Evolutionary conservation across 2,888 invertebrate genomes (phyloP).

Genomic region (Hylaea fasciaria): DNA sequence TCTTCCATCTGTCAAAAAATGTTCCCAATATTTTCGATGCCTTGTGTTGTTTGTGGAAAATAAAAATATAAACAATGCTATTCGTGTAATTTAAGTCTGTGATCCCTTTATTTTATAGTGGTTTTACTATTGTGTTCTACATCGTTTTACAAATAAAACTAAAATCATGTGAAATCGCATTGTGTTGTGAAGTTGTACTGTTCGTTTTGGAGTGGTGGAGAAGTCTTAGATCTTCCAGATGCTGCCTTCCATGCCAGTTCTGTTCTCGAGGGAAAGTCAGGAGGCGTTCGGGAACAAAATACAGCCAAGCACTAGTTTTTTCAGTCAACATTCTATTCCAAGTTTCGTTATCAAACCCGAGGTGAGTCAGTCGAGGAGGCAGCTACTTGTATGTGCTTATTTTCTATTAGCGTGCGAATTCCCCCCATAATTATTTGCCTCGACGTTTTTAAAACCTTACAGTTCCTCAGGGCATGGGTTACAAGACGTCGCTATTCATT

Average conservation of each 20-base stretch:
- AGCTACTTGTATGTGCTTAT: conserved; percentile 10
- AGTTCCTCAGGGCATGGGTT: neutral
- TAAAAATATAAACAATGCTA: conserved; percentile 61
- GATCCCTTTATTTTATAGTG: conserved; percentile 53
- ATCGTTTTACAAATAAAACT: conserved; percentile 48
- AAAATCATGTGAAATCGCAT: conserved; percentile 58
- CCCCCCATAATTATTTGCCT: conserved; percentile 16
- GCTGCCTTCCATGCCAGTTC: conserved; percentile 83
- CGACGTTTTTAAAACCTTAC: conserved; percentile 3
- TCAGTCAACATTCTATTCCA: conserved; percentile 60
- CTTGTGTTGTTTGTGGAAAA: conserved; percentile 63
- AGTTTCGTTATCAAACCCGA: conserved; percentile 64
- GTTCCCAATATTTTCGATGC: conserved; percentile 57
- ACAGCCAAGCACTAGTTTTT: conserved; percentile 75
- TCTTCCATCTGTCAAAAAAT: conserved; percentile 28
- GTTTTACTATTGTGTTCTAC: conserved; percentile 46
- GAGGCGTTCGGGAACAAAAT: conserved; percentile 81
- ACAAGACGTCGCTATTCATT: conserved; percentile 5
- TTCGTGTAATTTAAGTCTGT: conserved; percentile 47
- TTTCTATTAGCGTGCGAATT: conserved; percentile 11
- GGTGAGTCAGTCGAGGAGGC: conserved; percentile 63
- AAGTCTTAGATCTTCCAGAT: conserved; percentile 63
- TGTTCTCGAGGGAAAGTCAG: conserved; percentile 79
- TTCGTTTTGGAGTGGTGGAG: conserved; percentile 39
- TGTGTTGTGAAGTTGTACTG: conserved; percentile 58